Conservation (phyloP, 2,888 invertebrate species). For the Ectemnius cavifrons region DNA sequence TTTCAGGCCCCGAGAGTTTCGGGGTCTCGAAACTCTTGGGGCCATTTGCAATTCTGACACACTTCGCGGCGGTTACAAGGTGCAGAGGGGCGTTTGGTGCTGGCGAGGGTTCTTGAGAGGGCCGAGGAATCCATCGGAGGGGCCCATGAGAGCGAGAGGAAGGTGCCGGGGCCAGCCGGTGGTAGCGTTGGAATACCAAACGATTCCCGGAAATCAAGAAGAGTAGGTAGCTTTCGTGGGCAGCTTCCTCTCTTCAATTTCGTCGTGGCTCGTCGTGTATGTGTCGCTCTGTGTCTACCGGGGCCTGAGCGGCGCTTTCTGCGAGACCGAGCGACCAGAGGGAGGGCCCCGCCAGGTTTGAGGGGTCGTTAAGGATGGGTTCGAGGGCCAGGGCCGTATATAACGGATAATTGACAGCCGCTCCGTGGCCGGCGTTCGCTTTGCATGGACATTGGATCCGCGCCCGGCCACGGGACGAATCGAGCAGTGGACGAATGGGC, state of each 20-base stretch:
- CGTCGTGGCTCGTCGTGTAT: slow-evolving; percentile 38
- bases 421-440: slow-evolving; percentile 74
- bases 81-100: slow-evolving; percentile 22
- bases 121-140: slow-evolving; percentile 40
- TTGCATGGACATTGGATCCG: slow-evolving; percentile 77
- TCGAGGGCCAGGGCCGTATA: slow-evolving; percentile 76
- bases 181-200: slow-evolving; percentile 64
- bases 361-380: slow-evolving; percentile 77
- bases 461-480: slow-evolving; percentile 54
- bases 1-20: slow-evolving; percentile 15
- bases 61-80: slow-evolving; percentile 53
- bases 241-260: slow-evolving; percentile 35
- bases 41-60: slow-evolving; percentile 70
- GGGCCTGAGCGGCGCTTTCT: slow-evolving; percentile 43
- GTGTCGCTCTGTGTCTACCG: slow-evolving; percentile 17
- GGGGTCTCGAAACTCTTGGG: slow-evolving; percentile 37
- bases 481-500: slow-evolving; percentile 1
- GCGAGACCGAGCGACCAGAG: slow-evolving; percentile 39
- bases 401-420: slow-evolving; percentile 78
- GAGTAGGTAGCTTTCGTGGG: slow-evolving; percentile 31
- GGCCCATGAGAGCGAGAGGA: slow-evolving; percentile 35
- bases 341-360: slow-evolving; percentile 65
- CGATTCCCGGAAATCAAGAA: slow-evolving; percentile 62
- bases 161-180: slow-evolving; percentile 40
- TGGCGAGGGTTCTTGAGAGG: slow-evolving; percentile 3